These are phyloP conservation scores for Steinernema scapterisci DNA, from an alignment of 2,888 invertebrate genomes.

Conservation along the genomic window DNA sequence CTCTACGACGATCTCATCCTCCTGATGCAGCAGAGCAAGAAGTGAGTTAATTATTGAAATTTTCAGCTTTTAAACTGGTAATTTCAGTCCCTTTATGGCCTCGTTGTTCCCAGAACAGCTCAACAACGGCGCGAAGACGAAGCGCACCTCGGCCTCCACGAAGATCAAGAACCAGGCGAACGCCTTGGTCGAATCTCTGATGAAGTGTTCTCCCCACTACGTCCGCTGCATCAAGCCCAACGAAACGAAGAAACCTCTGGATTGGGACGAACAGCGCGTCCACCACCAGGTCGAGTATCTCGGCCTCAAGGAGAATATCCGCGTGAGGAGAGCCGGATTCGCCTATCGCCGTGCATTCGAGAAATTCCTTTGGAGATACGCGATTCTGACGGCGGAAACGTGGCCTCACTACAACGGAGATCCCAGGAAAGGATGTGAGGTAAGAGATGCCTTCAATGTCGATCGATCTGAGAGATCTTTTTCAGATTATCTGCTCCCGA, in stretches of 20 bases:
- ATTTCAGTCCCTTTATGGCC: conserved; percentile 72
- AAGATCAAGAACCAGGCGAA: conserved; percentile 77
- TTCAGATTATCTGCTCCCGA: conserved; percentile 73
- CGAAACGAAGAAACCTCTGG: conserved; percentile 75
- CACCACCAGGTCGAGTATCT: conserved; percentile 77
- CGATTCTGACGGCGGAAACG: conserved; percentile 75
- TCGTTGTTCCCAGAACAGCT: conserved; percentile 74
- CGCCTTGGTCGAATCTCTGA: conserved; percentile 74
- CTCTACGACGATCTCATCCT: conserved; percentile 75
- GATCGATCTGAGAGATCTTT: conserved; percentile 41
- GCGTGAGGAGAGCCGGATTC: conserved; percentile 76
- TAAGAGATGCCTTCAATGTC: conserved; percentile 62
- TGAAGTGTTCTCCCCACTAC: conserved; percentile 77
- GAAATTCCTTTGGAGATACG: conserved; percentile 71
- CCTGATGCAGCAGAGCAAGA: conserved; percentile 75
- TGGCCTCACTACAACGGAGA: conserved; percentile 73
- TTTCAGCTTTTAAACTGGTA: not conserved
- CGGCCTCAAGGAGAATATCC: conserved; percentile 76
- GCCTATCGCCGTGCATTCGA: conserved; percentile 72
- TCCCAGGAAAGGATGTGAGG: conserved; percentile 71
- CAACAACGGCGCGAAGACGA: conserved; percentile 70
- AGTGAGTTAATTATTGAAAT: conserved; percentile 69
- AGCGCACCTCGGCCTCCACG: conserved; percentile 75
- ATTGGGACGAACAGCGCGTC: conserved; percentile 75
- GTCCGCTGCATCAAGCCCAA: conserved; percentile 78